Evolutionary conservation across 2,113 vertebrate species (phyloP).

Genomic region (Diglossa brunneiventris): DNA sequence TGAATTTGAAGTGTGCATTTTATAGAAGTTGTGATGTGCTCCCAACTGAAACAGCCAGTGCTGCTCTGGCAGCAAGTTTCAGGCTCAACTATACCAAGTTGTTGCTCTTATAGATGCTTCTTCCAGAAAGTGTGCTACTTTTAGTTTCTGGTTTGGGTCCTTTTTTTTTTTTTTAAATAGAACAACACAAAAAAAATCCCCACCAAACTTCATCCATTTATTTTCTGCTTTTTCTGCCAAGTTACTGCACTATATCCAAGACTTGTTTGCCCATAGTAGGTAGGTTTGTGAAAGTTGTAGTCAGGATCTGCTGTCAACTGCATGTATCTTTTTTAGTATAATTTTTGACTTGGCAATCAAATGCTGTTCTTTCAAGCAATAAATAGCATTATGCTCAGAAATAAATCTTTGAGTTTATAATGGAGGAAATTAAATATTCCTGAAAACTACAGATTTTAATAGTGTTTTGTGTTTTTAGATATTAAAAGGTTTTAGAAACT

Average conservation of each 20-base stretch:
- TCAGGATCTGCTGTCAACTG: constrained; percentile 16
- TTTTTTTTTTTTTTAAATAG: background rate
- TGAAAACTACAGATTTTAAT: background rate
- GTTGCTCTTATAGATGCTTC: background rate
- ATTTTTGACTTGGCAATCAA: constrained; percentile 16
- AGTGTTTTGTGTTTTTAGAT: background rate
- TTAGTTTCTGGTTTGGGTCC: background rate
- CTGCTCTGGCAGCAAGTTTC: background rate
- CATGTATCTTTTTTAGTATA: background rate
- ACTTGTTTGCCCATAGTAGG: background rate
- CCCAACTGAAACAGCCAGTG: background rate
- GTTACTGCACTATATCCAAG: background rate
- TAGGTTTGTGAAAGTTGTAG: constrained; percentile 7
- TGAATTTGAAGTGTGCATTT: background rate
- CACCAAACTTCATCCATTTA: background rate
- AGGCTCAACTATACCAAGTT: background rate
- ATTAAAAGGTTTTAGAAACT: background rate
- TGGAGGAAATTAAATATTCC: background rate
- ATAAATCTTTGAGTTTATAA: background rate
- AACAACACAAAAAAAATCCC: background rate
- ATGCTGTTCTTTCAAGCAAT: background rate
- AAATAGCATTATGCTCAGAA: background rate
- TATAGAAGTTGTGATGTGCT: background rate
- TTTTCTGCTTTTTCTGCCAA: background rate
- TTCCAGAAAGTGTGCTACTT: background rate